Percentiles rank a stretch among this genome's conserved stretches.
Evolutionary conservation across 2,888 invertebrate species (phyloP).

Genomic region (Pilophorus perplexus): DNA sequence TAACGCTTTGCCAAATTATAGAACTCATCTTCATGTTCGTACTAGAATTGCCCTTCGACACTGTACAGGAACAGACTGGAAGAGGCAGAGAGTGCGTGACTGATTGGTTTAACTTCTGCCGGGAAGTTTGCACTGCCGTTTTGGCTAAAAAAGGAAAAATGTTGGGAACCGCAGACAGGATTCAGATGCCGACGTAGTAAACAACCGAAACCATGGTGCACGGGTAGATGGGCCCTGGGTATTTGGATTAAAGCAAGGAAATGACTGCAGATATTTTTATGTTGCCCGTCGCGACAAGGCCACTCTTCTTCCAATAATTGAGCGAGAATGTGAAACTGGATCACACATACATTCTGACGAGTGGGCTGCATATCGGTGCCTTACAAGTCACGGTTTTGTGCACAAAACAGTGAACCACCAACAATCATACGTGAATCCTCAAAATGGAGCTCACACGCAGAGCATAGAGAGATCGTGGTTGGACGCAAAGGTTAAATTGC

Average conservation of each 20-base stretch:
- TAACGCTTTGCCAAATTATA: too few species aligned
- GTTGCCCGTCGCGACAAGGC: not conserved
- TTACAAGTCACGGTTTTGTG: not conserved
- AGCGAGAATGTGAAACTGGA: not conserved
- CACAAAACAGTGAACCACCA: conserved; percentile 3
- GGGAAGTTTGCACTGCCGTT: not conserved
- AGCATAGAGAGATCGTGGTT: conserved; percentile 4
- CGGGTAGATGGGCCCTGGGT: not conserved
- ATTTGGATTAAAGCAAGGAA: not conserved
- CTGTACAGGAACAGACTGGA: too few species aligned
- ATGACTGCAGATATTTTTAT: not conserved
- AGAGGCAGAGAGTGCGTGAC: too few species aligned
- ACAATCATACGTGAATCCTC: not conserved
- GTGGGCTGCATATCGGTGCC: conserved; percentile 1
- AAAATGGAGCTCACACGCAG: not conserved
- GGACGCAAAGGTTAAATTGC: not conserved
- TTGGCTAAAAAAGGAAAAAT: not conserved
- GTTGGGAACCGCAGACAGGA: not conserved
- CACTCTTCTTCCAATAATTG: conserved; percentile 1
- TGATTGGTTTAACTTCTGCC: not conserved
- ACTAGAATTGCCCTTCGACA: too few species aligned
- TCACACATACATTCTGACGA: conserved; percentile 4
- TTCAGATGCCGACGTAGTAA: not conserved
- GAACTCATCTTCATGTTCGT: too few species aligned
- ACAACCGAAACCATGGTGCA: not conserved